Evolutionary conservation across 2,797 vertebrate genomes (phyloP).

Genomic region (Hozukius guyotensis): DNA sequence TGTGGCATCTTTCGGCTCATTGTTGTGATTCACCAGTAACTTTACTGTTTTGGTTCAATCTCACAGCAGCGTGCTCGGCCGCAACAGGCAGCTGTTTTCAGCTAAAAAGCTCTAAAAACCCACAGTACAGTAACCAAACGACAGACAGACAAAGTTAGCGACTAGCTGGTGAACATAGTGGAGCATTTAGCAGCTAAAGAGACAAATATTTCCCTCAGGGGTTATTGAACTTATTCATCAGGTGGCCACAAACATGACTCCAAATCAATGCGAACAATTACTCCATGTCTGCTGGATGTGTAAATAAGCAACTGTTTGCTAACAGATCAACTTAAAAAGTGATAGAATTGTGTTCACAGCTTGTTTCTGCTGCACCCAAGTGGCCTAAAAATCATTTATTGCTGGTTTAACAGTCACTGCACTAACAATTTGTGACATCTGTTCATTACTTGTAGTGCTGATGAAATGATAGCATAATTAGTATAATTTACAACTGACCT

Average conservation of each 20-base stretch:
- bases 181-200: not conserved
- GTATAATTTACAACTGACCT: constrained; percentile 65
- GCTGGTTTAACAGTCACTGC: not conserved
- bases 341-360: not conserved
- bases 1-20: not conserved
- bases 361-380: not conserved
- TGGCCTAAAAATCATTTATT: not conserved
- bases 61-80: accelerated
- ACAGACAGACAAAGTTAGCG: not conserved
- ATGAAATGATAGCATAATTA: not conserved
- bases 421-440: not conserved
- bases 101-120: not conserved
- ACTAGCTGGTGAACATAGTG: not conserved
- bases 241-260: not conserved
- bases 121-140: no score
- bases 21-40: not conserved
- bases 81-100: not conserved
- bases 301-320: not conserved
- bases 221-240: not conserved
- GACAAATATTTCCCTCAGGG: not conserved
- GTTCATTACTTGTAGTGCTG: not conserved
- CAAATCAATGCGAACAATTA: not conserved
- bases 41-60: not conserved
- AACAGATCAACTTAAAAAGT: not conserved
- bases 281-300: not conserved